These are phyloP conservation scores for Trematocara nigrifrons DNA, from an alignment of 2,113 vertebrate species.

Conservation along the genomic window DNA sequence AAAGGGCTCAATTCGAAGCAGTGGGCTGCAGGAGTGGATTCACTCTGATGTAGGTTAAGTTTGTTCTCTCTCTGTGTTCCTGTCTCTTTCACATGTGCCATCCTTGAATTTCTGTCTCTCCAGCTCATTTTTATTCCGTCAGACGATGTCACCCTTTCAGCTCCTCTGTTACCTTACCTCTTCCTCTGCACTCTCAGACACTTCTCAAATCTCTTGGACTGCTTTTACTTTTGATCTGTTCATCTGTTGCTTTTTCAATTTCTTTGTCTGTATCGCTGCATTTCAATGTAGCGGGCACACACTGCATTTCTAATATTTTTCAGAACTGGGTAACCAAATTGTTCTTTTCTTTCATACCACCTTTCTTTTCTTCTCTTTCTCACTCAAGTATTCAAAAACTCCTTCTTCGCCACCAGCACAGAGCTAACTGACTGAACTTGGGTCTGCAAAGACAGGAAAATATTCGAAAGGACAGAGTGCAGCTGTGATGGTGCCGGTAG, in stretches of 20 bases:
- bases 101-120: not conserved
- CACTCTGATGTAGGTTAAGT: constrained; percentile 5
- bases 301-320: not conserved
- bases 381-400: not conserved
- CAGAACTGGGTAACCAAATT: not conserved
- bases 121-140: not conserved
- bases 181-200: not conserved
- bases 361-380: not conserved
- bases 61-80: not conserved
- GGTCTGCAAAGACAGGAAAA: not conserved
- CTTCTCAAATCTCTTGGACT: not conserved
- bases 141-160: not conserved
- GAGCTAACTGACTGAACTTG: not conserved
- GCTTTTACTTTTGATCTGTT: not conserved
- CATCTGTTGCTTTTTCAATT: not conserved
- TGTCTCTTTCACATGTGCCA: not conserved
- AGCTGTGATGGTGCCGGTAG: not conserved
- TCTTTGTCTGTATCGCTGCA: not conserved
- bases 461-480: constrained; percentile 17
- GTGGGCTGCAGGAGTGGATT: not conserved
- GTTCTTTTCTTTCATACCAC: not conserved
- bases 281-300: not conserved
- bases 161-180: not conserved
- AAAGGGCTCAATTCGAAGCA: not conserved
- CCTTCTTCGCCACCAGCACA: not conserved